Evolutionary conservation across 2,797 vertebrate species (phyloP).

Genomic region (Eremophila alpestris): DNA sequence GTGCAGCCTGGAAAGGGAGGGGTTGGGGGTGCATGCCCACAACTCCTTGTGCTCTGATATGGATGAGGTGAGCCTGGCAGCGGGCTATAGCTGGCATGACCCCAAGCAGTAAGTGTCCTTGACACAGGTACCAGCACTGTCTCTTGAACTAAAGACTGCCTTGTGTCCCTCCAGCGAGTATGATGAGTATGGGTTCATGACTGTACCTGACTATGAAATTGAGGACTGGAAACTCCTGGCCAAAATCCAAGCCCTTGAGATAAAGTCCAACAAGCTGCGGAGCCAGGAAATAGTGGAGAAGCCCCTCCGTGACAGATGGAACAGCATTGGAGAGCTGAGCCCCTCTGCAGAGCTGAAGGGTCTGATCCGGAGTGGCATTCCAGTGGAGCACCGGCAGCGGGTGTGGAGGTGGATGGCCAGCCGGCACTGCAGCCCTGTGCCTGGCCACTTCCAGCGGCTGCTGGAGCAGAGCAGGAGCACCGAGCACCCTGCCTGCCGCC

Average conservation of each 20-base stretch:
- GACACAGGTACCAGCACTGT: not conserved
- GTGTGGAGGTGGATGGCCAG: slow-evolving; percentile 88
- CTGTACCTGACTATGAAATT: slow-evolving; percentile 87
- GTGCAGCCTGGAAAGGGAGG: not conserved
- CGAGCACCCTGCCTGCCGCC: slow-evolving; percentile 84
- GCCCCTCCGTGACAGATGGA: slow-evolving; percentile 83
- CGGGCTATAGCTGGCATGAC: not conserved
- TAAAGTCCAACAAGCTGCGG: slow-evolving; percentile 87
- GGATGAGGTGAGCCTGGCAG: not conserved
- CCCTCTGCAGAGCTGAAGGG: slow-evolving; percentile 82
- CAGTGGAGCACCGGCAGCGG: slow-evolving; percentile 80
- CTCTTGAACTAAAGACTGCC: not conserved
- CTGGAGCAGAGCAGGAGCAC: slow-evolving; percentile 78
- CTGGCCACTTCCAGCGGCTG: slow-evolving; percentile 81
- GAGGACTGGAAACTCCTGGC: slow-evolving; percentile 91
- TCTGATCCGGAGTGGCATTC: slow-evolving; percentile 86
- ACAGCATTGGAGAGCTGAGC: slow-evolving; percentile 78
- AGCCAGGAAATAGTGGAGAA: slow-evolving; percentile 79
- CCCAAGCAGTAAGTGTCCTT: not conserved
- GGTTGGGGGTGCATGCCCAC: fast-evolving
- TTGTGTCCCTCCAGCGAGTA: slow-evolving; percentile 79
- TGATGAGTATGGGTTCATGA: slow-evolving; percentile 92
- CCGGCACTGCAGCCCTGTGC: slow-evolving; percentile 65
- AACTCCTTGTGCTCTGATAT: not conserved
- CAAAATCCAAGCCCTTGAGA: slow-evolving; percentile 92